These are phyloP conservation scores for Microplitis manilae DNA, from an alignment of 2,888 invertebrate genomes.

Conservation along the genomic window DNA sequence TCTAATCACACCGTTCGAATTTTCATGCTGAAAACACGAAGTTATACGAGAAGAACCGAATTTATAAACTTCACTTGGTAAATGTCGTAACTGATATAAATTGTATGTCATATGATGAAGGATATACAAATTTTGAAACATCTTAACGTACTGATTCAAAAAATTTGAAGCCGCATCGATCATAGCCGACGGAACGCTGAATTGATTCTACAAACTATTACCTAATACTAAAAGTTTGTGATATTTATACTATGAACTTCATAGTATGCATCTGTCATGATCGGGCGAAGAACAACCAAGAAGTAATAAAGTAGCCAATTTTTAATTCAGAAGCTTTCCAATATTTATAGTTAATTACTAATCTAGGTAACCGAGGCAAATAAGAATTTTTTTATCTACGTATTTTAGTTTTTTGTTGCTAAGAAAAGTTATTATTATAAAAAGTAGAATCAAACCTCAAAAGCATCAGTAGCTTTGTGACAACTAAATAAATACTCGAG, in stretches of 20 bases:
- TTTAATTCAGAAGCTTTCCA: no score
- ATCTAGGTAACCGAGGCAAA: no score
- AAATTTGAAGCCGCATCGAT: no score
- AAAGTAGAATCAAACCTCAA: conserved; percentile 22
- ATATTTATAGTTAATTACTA: no score
- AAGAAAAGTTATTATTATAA: conserved; percentile 17
- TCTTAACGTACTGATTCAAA: no score
- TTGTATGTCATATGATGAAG: conserved; percentile 26
- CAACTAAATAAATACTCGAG: conserved; percentile 21
- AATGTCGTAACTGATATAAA: conserved; percentile 33
- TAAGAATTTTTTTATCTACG: background rate
- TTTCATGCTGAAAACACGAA: no score
- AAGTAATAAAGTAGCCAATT: conserved; percentile 4
- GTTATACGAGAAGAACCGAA: background rate
- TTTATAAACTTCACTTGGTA: conserved; percentile 17
- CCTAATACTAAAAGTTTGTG: conserved; percentile 30
- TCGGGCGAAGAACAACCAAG: conserved; percentile 17
- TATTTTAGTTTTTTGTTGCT: background rate
- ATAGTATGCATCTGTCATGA: conserved; percentile 27
- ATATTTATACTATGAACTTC: conserved; percentile 17
- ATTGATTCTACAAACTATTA: background rate
- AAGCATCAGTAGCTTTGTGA: conserved; percentile 12
- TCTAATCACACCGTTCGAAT: no score
- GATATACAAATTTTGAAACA: no score
- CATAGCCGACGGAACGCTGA: no score